Conservation (phyloP, 2,113 vertebrate genomes). For the Gobio gobio region DNA sequence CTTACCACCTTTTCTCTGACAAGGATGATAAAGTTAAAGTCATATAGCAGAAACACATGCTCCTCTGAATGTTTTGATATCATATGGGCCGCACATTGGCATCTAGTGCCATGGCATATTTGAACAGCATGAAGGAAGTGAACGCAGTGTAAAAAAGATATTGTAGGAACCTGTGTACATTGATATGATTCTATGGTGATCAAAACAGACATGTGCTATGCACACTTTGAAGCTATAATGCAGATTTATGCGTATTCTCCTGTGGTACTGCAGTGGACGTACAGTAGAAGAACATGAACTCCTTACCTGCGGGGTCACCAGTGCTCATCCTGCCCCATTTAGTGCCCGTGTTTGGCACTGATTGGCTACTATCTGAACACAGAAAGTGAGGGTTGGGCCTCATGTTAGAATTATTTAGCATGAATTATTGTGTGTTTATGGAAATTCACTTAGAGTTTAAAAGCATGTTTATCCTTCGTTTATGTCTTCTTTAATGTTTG, state of each 20-base stretch:
- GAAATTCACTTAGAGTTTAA: neutral
- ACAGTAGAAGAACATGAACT: too few relatives aligned
- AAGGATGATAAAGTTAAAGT: conserved; percentile 30
- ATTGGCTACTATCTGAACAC: conserved; percentile 73
- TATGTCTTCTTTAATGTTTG: neutral
- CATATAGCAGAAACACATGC: conserved; percentile 33
- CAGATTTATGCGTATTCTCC: neutral
- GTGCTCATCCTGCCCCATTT: conserved; percentile 70
- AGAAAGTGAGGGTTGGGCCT: conserved; percentile 54
- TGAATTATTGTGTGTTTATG: neutral
- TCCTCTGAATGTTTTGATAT: conserved; percentile 26
- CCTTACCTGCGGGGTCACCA: conserved; percentile 72
- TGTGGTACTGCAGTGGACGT: too few relatives aligned
- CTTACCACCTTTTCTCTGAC: conserved; percentile 17
- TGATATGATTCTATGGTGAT: neutral
- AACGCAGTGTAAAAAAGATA: conserved; percentile 49
- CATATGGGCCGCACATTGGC: conserved; percentile 62
- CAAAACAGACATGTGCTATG: neutral
- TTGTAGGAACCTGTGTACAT: conserved; percentile 29
- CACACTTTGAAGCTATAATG: neutral
- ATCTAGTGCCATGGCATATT: conserved; percentile 45
- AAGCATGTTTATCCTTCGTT: neutral
- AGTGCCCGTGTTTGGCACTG: conserved; percentile 73
- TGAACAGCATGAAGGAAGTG: conserved; percentile 43
- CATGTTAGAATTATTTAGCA: neutral